A percentile compares a stretch with the other conserved stretches of the same genome.
These are phyloP conservation scores for Pissodes strobi DNA, from an alignment of 1,140 invertebrate genomes.

Conservation along the genomic window DNA sequence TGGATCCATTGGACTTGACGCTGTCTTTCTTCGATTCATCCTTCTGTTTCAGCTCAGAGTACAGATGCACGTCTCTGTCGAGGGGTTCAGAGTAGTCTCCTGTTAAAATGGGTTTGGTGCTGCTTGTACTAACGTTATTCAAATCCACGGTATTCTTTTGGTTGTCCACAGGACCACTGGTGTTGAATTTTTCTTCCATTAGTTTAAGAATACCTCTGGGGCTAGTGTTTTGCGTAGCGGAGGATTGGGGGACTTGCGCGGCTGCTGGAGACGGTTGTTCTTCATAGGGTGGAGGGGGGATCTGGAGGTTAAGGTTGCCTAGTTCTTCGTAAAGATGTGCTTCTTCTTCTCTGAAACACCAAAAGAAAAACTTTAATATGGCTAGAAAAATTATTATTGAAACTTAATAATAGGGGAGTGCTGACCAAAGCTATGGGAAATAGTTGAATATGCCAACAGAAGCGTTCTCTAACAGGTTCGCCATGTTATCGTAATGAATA, in stretches of 20 bases:
- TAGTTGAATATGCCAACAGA: too few relatives aligned
- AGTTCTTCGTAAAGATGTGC: slow-evolving; percentile 69
- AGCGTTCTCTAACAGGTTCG: too few relatives aligned
- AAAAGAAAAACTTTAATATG: neutral
- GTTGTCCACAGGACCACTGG: slow-evolving; percentile 39
- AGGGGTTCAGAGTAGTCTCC: slow-evolving; percentile 75
- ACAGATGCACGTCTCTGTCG: slow-evolving; percentile 70
- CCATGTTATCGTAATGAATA: too few relatives aligned
- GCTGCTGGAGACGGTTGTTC: slow-evolving; percentile 53
- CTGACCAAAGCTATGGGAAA: too few relatives aligned
- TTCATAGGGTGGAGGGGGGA: slow-evolving; percentile 42
- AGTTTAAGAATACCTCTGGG: slow-evolving; percentile 47
- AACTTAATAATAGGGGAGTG: too few relatives aligned
- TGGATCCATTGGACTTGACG: slow-evolving; percentile 57
- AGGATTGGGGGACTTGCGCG: slow-evolving; percentile 55
- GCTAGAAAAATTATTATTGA: neutral
- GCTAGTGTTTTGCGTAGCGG: slow-evolving; percentile 22
- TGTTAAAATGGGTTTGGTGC: slow-evolving; percentile 61
- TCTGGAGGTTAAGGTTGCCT: slow-evolving; percentile 61
- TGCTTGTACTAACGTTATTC: neutral
- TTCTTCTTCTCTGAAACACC: slow-evolving; percentile 53
- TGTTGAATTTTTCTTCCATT: slow-evolving; percentile 59
- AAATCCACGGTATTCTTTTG: slow-evolving; percentile 57
- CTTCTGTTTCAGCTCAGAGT: slow-evolving; percentile 68
- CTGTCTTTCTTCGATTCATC: slow-evolving; percentile 55